Evolutionary conservation across 2,113 vertebrate genomes (phyloP), one percentile per base, ranked within the genome.

Genomic region (Hippolais icterina): DNA sequence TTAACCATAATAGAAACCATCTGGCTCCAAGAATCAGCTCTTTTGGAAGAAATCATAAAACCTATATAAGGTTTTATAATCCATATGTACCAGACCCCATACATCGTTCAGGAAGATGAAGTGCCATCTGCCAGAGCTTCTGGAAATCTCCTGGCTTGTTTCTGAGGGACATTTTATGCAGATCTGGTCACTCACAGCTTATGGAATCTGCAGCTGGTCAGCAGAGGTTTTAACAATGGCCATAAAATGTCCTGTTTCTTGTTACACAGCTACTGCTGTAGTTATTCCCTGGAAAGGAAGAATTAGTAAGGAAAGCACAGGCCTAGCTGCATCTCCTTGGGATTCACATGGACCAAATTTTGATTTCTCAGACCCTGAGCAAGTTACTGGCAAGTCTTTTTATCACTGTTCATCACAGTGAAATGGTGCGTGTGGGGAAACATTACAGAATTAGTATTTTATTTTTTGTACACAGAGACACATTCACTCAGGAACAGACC

Each of bases 11-110:
- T 12, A 78, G 64, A 78, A 90, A 84, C 60, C 42, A 86, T 65
- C 42, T 81, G 85, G 68, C 31, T 70, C 50, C 25, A 90, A 68
- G 41, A 77, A 84, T 49, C 27, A 69, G 23, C 9, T 80, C 22
- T 83, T 94, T 76, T 31, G 31, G 53, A 89, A 81, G 64, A 93
- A 77, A 84, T 74, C 59, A 52, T 77, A 87, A 95, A 84, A 72
- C 27, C 12, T 46, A 69, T 23, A 18, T 10, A 59, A 18, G 44
- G 28, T 87, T 87, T 94, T 93, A 50, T 37, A 81, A 90, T 81
- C 69, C 41, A 42, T 60, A 35, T 6, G 2, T 64, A 72, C 19
- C 74, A 93, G 60, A 27, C 7, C 10, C 53, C 49, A 29, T 28
- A 44, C 0, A 0, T 17, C 0, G 3, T 12, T 47, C 82, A 53